Conservation (phyloP, 2,113 vertebrate genomes). For the Nannobrachium achirus region DNA sequence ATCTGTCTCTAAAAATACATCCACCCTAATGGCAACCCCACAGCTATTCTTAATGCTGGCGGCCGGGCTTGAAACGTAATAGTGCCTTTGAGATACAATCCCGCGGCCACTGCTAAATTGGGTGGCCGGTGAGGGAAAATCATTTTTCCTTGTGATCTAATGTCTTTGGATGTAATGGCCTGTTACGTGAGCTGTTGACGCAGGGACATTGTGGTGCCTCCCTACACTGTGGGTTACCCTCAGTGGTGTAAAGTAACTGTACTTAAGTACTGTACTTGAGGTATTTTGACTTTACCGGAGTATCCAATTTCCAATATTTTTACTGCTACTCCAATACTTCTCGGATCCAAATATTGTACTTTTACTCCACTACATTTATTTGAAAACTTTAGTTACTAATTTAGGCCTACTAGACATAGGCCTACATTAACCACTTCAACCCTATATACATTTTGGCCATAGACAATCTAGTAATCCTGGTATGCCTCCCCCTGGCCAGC, state of each 20-base stretch:
- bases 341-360: too few relatives aligned
- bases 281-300: too few relatives aligned
- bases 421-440: too few relatives aligned
- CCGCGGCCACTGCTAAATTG: constrained; percentile 36
- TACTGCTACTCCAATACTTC: too few relatives aligned
- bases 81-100: constrained; percentile 39
- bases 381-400: too few relatives aligned
- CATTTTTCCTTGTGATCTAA: constrained; percentile 44
- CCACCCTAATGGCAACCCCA: constrained; percentile 27
- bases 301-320: too few relatives aligned
- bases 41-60: constrained; percentile 29
- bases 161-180: constrained; percentile 60
- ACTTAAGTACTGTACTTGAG: too few relatives aligned
- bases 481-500: too few relatives aligned
- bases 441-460: too few relatives aligned
- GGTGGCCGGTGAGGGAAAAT: constrained; percentile 52
- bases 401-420: too few relatives aligned
- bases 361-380: too few relatives aligned
- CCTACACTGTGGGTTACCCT: constrained; percentile 53
- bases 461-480: too few relatives aligned
- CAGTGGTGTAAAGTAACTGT: constrained; percentile 52
- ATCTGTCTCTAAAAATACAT: constrained; percentile 18
- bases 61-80: constrained; percentile 38
- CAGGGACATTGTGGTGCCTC: constrained; percentile 35
- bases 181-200: constrained; percentile 61